Evolutionary conservation across 2,797 vertebrate species (phyloP).

Genomic region (Gobio occitaniae): DNA sequence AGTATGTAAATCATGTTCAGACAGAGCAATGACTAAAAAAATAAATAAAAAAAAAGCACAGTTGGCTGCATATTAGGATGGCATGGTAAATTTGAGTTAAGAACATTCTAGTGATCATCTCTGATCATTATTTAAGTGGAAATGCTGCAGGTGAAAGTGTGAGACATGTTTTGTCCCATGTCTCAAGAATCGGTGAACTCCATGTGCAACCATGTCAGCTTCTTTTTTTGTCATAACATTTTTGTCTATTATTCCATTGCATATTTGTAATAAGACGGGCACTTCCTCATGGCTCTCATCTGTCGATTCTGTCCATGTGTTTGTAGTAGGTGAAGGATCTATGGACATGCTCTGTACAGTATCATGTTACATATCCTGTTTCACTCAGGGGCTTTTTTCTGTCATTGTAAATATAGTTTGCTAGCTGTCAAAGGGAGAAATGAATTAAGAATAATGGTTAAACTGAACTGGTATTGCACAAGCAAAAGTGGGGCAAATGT

Average conservation of each 20-base stretch:
- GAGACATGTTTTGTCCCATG: not conserved
- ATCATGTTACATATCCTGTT: constrained; percentile 47
- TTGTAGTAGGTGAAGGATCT: constrained; percentile 33
- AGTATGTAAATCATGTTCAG: not conserved
- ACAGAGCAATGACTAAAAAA: too few species aligned
- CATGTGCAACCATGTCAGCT: not conserved
- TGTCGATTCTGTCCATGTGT: constrained; percentile 32
- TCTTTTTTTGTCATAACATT: not conserved
- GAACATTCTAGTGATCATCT: not conserved
- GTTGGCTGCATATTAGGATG: not conserved
- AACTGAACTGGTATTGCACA: not conserved
- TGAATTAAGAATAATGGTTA: not conserved
- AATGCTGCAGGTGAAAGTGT: not conserved
- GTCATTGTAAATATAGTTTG: constrained; percentile 49
- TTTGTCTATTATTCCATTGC: not conserved
- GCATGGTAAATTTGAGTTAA: not conserved
- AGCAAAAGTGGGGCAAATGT: not conserved
- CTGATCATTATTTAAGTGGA: not conserved
- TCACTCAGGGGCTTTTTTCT: constrained; percentile 35
- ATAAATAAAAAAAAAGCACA: not conserved
- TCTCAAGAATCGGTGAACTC: not conserved
- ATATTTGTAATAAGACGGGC: constrained; percentile 25
- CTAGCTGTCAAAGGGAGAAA: constrained; percentile 13
- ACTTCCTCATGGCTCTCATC: constrained; percentile 12
- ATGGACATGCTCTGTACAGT: constrained; percentile 31